Evolutionary conservation across 1,140 invertebrate genomes (phyloP), one percentile per base, ranked within the genome.

Genomic region (Hetaerina americana): DNA sequence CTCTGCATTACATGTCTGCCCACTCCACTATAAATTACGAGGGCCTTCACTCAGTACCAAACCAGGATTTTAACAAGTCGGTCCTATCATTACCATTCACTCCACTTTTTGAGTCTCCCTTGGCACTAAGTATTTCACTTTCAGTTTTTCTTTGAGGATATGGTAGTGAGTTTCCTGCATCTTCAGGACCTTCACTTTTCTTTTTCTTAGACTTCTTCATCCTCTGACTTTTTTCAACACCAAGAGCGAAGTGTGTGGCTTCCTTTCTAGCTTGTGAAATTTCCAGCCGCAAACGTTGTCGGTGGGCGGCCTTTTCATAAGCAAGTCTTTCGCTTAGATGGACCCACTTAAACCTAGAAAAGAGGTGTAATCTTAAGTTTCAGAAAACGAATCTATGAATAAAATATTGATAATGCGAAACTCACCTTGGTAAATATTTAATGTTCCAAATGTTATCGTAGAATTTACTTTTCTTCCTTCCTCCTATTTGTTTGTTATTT

Each of bases 361-460:
- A 69, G 18, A 66, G 68, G n/a, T 6, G 71, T 27, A 70, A 31
- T 69, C 68, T 71, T 70, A 68, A 5, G 26, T 8, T 6, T 15
- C 26, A 40, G 22, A 28, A 66, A 3, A 70, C 1, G 15, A 15
- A 29, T 40, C 5, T 1, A 3, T 68, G 15, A 28, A 26, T 25
- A 68, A 5, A 3, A 18, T 25, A 3, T 1, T 1, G 18, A 68
- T 18, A 18, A 68, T 25, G 1, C 24, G 66, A 12, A 18, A 68
- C 75, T 77, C 82, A 89, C 88, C 85, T 88, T 6, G 91, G 89
- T 70, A 99, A 85, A 81, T 98, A 99, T 82, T 97, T 98, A 70
- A 98, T 92, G 78, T 92, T 96, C 96, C 96, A 99, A 49, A 97
- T 84, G 79, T 88, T 87, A 78, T 96, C 95, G 79, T 90, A 94